Conservation (phyloP, 2,797 vertebrate species). For the Paramormyrops hopkinsi region DNA sequence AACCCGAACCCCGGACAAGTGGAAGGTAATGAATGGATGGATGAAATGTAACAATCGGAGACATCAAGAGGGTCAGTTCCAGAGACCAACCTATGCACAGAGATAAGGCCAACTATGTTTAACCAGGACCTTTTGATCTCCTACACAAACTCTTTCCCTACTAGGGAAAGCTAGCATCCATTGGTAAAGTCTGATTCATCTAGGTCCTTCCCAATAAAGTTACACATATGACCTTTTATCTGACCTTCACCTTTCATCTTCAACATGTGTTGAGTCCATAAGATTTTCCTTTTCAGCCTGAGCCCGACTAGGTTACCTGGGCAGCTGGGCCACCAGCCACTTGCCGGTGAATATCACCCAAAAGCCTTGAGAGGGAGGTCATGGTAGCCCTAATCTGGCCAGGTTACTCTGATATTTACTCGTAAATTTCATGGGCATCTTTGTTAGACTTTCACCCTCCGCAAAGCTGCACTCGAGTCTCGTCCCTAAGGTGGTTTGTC, state of each 20-base stretch:
- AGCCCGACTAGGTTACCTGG: neutral
- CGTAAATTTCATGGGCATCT: neutral
- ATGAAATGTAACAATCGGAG: neutral
- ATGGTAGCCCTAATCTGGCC: neutral
- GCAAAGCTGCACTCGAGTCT: neutral
- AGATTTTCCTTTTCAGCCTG: neutral
- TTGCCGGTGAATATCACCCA: neutral
- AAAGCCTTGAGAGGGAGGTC: neutral
- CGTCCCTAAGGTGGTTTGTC: neutral
- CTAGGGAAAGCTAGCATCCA: neutral
- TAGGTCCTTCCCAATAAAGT: neutral
- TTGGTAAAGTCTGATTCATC: neutral
- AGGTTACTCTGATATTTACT: neutral
- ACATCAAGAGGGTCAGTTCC: neutral
- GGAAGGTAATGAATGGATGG: too few species aligned
- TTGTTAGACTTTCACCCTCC: neutral
- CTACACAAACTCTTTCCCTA: neutral
- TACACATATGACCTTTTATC: neutral
- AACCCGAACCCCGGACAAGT: too few species aligned
- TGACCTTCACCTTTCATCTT: neutral
- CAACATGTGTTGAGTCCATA: neutral
- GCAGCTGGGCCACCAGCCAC: neutral
- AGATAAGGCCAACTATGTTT: neutral
- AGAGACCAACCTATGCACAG: neutral
- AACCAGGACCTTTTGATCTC: neutral